Evolutionary conservation across 2,888 invertebrate genomes (phyloP), one percentile per base, ranked within the genome.

Genomic region (Atethmia centrago): DNA sequence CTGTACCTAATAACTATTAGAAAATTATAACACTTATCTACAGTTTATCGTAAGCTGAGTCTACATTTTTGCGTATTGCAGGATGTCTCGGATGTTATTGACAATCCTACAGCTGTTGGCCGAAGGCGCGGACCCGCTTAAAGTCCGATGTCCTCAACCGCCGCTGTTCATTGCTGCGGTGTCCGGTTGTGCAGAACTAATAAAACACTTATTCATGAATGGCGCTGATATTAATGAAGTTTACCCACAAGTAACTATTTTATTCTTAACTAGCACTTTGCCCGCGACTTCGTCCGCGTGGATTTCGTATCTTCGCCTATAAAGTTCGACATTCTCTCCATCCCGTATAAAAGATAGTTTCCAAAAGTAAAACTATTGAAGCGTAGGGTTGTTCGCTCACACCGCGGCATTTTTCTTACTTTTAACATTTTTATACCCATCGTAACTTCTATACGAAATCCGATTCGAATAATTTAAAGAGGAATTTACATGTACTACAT

Each of bases 171-270:
- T 93, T 47, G 95, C 94, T 8, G 81, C 90, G 1, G 69, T 87
- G 2, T 87, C 94, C 2, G 90, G 90, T 3, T 86, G 80, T 62
- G 63, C 93, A 3, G 91, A 93, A 42, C 83, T 95, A 12, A 85
- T 95, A 31, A 84, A 85, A 5, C 84, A 88, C 45, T 87, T 96
- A 49, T 83, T 93, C 2, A 78, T 85, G 9, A 77, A 90, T 75
- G 95, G 95, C 4, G 94, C 93, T 69, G 88, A 95, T 76, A 84
- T 94, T 1, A 93, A 96, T 83, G 93, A 94, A 90, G 84, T 78
- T 19, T 93, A 89, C 77, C 88, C 91, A 10, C 81, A 92, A 65
- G 95, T 93, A 85, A 85, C 77, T 73, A 36, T 66, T 58, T 63
- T 0, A 40, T 42, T 31, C 8, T 47, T 58, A 19, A 16, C 40